Evolutionary conservation across 2,888 invertebrate genomes (phyloP).

Genomic region (Drosophila nr. medialis): DNA sequence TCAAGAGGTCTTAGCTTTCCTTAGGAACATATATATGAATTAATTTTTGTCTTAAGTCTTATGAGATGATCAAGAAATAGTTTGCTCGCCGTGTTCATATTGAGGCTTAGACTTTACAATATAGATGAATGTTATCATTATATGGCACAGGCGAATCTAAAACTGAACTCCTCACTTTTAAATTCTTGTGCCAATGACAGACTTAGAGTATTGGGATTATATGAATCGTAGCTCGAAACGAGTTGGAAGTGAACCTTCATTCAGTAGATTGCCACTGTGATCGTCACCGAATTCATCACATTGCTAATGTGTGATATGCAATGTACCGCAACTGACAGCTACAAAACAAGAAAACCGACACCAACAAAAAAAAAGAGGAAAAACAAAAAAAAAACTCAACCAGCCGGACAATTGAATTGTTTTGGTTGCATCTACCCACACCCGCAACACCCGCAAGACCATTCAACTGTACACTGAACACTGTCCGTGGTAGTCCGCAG

Average conservation of each 20-base stretch:
- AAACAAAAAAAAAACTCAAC: conserved; percentile 49
- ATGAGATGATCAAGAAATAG: not conserved
- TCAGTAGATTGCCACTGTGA: conserved; percentile 24
- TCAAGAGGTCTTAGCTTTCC: not conserved
- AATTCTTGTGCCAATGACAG: not conserved
- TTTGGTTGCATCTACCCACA: conserved; percentile 47
- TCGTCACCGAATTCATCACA: conserved; percentile 58
- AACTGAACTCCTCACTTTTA: not conserved
- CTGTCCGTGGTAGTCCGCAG: conserved; percentile 17
- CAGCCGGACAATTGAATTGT: conserved; percentile 77
- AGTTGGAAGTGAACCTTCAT: not conserved
- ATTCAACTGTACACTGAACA: conserved; percentile 59
- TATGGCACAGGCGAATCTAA: not conserved
- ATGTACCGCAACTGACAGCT: conserved; percentile 78
- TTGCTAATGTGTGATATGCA: conserved; percentile 82
- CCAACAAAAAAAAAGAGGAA: conserved; percentile 23
- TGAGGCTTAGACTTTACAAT: not conserved
- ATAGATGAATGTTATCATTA: not conserved
- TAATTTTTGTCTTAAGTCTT: not conserved
- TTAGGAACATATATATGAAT: not conserved
- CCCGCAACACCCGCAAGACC: conserved; percentile 59
- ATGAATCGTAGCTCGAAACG: not conserved
- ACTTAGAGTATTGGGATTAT: not conserved
- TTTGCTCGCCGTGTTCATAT: not conserved
- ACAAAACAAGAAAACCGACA: conserved; percentile 61